Conservation (phyloP, 2,113 vertebrate genomes). For the Gallinago jamesoni region DNA sequence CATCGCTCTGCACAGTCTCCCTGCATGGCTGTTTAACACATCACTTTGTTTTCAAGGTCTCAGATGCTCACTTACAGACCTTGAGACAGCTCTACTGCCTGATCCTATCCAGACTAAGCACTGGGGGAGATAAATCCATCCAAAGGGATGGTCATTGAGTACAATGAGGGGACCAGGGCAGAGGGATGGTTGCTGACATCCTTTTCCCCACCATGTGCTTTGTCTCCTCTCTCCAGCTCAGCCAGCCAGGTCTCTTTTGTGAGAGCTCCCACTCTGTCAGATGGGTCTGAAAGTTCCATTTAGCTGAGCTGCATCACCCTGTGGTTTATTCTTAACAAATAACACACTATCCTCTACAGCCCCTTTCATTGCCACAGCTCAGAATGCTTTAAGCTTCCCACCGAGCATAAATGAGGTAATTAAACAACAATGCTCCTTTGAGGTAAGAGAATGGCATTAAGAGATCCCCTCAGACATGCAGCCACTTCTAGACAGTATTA, state of each 20-base stretch:
- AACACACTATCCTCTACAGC: neutral
- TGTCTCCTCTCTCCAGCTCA: neutral
- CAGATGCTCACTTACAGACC: neutral
- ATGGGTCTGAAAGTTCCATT: neutral
- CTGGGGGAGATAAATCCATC: neutral
- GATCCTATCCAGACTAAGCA: neutral
- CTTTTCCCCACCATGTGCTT: neutral
- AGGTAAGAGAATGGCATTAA: neutral
- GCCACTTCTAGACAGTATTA: neutral
- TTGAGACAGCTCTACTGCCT: neutral
- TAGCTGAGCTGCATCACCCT: neutral
- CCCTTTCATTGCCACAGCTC: neutral
- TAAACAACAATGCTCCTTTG: neutral
- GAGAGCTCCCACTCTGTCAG: neutral
- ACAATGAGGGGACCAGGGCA: neutral
- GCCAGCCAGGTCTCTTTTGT: neutral
- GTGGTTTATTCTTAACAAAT: neutral
- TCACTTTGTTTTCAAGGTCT: neutral
- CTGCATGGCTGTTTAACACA: neutral
- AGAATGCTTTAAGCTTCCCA: neutral
- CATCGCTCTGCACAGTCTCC: neutral
- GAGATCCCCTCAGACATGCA: neutral
- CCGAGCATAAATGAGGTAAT: neutral
- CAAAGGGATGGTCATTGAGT: neutral
- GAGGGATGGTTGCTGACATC: neutral